A percentile compares a stretch with the other conserved stretches of the same genome.
phyloP scores from a whole-genome alignment of 2,113 vertebrate genomes.

The Ptychochromis oligacanthus region DNA sequence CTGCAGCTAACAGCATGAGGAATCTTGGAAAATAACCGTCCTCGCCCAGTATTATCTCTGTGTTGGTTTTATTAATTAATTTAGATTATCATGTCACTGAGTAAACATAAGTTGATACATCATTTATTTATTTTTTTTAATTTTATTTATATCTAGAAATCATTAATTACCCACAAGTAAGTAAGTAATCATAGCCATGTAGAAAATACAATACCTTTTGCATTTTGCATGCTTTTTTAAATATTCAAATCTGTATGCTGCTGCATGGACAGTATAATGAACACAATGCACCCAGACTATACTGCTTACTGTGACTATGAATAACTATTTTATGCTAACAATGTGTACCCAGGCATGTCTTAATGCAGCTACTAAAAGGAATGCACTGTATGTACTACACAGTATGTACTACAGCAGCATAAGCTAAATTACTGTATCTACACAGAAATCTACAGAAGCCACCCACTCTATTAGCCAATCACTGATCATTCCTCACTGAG shows the following conservation, averaged over 20 bases:
- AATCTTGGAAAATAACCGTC: not conserved
- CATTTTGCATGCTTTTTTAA: not conserved
- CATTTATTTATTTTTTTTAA: not conserved
- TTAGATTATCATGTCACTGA: not conserved
- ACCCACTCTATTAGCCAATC: conserved; percentile 37
- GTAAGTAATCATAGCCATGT: not conserved
- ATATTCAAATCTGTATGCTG: not conserved
- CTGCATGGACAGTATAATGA: not conserved
- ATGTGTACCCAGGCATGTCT: not conserved
- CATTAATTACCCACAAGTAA: not conserved
- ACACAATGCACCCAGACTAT: not conserved
- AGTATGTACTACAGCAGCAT: not conserved
- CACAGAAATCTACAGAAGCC: conserved; percentile 23
- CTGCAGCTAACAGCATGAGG: not conserved
- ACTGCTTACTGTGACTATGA: not conserved
- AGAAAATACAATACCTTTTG: not conserved
- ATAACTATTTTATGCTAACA: not conserved
- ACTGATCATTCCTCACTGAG: conserved; percentile 15
- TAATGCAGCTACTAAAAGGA: not conserved
- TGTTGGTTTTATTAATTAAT: not conserved
- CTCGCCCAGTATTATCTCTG: not conserved
- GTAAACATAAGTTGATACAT: not conserved
- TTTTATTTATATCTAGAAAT: not conserved
- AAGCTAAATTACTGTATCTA: not conserved
- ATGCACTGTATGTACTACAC: not conserved